A percentile compares a stretch with the other conserved stretches of the same genome.
phyloP scores from a whole-genome alignment of 1,140 invertebrate species.

The Eumaeus atala region DNA sequence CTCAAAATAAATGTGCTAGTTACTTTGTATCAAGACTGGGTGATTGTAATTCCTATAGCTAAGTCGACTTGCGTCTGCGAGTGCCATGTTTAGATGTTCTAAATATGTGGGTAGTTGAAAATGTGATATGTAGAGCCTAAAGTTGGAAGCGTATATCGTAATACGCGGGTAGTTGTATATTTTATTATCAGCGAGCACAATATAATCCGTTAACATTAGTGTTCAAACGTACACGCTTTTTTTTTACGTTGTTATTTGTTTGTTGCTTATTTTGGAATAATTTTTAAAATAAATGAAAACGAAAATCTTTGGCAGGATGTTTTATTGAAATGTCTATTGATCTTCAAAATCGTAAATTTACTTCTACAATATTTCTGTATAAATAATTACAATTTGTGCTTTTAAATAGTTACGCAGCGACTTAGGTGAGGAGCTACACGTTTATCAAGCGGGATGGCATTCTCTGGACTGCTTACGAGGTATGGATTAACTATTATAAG shows the following conservation, averaged over 20 bases:
- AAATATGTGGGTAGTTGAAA: constrained; percentile 32
- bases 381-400: constrained; percentile 35
- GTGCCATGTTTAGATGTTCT: constrained; percentile 49
- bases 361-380: not conserved
- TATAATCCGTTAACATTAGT: constrained; percentile 32
- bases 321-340: constrained; percentile 54
- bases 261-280: constrained; percentile 71
- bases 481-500: constrained; percentile 24
- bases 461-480: constrained; percentile 21
- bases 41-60: constrained; percentile 14
- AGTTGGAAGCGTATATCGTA: constrained; percentile 10
- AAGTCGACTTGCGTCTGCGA: constrained; percentile 7
- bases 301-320: constrained; percentile 50
- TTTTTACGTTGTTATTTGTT: constrained; percentile 72
- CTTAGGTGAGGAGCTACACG: constrained; percentile 16
- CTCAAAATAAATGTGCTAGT: constrained; percentile 15
- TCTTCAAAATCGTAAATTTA: constrained; percentile 32
- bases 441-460: constrained; percentile 27
- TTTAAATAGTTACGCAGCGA: constrained; percentile 10
- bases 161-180: not conserved
- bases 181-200: constrained; percentile 5
- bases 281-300: constrained; percentile 65
- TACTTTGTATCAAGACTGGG: constrained; percentile 9
- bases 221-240: constrained; percentile 44
- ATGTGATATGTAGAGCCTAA: constrained; percentile 17